phyloP scores from a whole-genome alignment of 2,888 invertebrate genomes.

The Troides aeacus region DNA sequence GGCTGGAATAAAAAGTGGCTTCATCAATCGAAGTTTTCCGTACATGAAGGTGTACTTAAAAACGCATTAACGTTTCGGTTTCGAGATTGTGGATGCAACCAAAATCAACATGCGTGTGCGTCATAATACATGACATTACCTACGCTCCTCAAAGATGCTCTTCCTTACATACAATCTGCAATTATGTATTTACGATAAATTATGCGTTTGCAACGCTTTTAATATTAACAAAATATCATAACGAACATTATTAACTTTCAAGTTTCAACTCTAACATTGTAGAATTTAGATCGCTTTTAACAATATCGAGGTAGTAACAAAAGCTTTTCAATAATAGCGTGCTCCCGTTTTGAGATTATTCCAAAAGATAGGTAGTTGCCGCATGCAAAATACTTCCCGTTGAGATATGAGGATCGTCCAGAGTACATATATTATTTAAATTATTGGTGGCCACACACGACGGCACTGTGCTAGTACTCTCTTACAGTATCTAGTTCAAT shows the following conservation, averaged over 20 bases:
- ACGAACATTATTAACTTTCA: neutral
- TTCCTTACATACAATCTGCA: constrained; percentile 55
- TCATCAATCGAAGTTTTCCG: constrained; percentile 29
- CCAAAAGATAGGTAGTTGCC: constrained; percentile 71
- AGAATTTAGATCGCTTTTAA: constrained; percentile 35
- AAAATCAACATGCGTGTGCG: constrained; percentile 41
- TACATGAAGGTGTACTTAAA: constrained; percentile 33
- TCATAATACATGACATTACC: constrained; percentile 59
- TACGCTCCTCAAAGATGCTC: constrained; percentile 50
- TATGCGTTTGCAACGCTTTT: constrained; percentile 55
- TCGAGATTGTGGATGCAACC: constrained; percentile 31
- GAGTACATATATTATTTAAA: constrained; percentile 66
- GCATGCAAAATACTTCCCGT: constrained; percentile 77
- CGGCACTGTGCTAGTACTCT: constrained; percentile 45
- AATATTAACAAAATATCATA: constrained; percentile 35
- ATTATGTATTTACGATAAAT: constrained; percentile 73
- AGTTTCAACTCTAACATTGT: constrained; percentile 31
- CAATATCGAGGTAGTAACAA: constrained; percentile 16
- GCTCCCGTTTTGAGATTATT: constrained; percentile 73
- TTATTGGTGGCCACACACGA: constrained; percentile 72
- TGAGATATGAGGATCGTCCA: constrained; percentile 74
- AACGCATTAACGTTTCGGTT: constrained; percentile 32
- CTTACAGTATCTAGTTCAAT: constrained; percentile 26
- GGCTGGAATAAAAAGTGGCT: constrained; percentile 29
- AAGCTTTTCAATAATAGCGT: constrained; percentile 40